These are phyloP conservation scores for Tyto alba DNA, from an alignment of 2,113 vertebrate genomes.

Conservation along the genomic window DNA sequence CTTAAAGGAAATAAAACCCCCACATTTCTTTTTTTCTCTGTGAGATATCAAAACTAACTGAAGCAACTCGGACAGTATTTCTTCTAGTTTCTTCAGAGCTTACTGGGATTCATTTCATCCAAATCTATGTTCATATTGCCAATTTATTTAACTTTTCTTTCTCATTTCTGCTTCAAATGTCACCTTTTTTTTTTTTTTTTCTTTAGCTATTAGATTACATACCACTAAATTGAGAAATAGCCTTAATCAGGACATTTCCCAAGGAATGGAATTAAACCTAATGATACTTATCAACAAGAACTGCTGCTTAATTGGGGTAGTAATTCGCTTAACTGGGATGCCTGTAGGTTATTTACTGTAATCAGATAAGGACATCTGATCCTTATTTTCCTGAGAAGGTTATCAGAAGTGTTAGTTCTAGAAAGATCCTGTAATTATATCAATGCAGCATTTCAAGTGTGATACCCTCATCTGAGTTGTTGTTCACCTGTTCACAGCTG, in stretches of 20 bases:
- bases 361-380: constrained; percentile 55
- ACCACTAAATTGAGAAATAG: constrained; percentile 23
- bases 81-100: background rate
- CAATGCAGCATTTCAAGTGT: background rate
- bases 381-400: constrained; percentile 35
- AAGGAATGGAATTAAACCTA: constrained; percentile 60
- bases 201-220: constrained; percentile 11
- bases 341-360: constrained; percentile 59
- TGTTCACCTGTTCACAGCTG: background rate
- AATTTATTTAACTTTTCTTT: background rate
- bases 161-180: background rate
- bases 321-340: constrained; percentile 56
- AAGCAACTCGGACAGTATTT: background rate
- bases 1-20: background rate
- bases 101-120: background rate
- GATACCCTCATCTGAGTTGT: background rate
- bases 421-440: background rate
- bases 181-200: background rate
- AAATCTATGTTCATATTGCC: background rate
- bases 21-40: background rate
- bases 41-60: background rate
- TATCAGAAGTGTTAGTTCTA: constrained; percentile 12
- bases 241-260: constrained; percentile 47
- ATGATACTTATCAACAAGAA: constrained; percentile 59
- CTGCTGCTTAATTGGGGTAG: constrained; percentile 55